phyloP scores from a whole-genome alignment of 2,797 vertebrate species.

The Vipera latastei region DNA sequence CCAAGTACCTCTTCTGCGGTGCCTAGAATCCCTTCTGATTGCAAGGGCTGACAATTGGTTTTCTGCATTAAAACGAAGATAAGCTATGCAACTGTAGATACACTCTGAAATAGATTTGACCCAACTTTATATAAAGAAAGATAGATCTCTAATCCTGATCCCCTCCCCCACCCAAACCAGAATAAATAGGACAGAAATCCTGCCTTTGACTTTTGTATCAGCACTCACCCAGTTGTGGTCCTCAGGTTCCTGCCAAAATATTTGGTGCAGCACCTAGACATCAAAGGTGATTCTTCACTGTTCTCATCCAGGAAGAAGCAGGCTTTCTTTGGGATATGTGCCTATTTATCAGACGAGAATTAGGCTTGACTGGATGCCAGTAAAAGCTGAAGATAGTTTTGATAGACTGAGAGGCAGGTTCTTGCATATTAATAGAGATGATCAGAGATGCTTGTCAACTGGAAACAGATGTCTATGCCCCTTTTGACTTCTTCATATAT shows the following conservation, averaged over 20 bases:
- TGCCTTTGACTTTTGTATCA: not conserved
- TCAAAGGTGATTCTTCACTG: not conserved
- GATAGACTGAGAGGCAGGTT: not conserved
- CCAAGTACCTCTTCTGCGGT: not conserved
- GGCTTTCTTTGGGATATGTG: not conserved
- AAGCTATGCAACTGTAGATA: not conserved
- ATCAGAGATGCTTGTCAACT: not conserved
- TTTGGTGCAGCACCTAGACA: not conserved
- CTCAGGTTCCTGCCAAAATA: not conserved
- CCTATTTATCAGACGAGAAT: not conserved
- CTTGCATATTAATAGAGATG: not conserved
- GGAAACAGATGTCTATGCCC: not conserved
- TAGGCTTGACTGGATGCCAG: not conserved
- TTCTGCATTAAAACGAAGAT: not conserved
- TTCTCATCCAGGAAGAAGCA: not conserved
- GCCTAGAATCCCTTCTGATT: not conserved
- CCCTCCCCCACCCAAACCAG: not conserved
- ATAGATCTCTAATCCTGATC: not conserved
- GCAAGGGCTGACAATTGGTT: not conserved
- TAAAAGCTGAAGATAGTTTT: not conserved
- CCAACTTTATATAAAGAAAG: not conserved
- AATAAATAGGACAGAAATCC: not conserved
- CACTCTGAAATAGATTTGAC: not conserved
- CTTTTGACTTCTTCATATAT: not conserved
- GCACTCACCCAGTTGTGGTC: not conserved